phyloP scores from a whole-genome alignment of 2,113 vertebrate species.

The Corapipo altera region DNA sequence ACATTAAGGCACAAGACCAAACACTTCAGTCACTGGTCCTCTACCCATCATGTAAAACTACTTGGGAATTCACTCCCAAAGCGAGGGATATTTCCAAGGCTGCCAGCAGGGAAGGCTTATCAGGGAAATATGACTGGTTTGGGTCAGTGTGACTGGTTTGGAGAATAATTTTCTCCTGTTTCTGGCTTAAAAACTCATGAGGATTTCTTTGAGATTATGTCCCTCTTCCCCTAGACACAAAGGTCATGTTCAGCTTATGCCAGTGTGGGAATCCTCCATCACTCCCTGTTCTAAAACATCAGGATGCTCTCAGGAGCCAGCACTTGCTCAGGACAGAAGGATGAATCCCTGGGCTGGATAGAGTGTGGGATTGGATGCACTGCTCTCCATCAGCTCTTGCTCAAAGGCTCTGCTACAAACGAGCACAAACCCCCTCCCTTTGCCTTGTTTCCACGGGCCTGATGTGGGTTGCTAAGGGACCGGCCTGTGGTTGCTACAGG shows the following conservation, averaged over 20 bases:
- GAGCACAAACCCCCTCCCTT: background rate
- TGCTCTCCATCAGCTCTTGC: background rate
- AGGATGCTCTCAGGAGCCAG: background rate
- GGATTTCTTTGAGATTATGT: background rate
- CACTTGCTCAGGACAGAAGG: background rate
- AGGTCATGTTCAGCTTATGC: fast-evolving
- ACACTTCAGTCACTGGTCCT: too few relatives aligned
- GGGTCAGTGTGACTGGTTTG: background rate
- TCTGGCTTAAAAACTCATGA: background rate
- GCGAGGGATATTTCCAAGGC: background rate
- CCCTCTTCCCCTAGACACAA: background rate
- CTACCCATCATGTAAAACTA: fast-evolving
- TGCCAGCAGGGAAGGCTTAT: background rate
- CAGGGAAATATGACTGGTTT: fast-evolving
- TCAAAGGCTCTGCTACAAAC: background rate
- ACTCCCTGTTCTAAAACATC: fast-evolving
- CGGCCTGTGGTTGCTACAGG: background rate
- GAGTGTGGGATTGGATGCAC: fast-evolving
- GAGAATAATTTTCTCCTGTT: background rate
- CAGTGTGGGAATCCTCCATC: fast-evolving
- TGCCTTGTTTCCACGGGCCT: background rate
- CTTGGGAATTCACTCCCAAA: background rate
- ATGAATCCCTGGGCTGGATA: background rate
- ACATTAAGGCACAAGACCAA: background rate
- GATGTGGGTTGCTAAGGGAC: conserved; percentile 20